These are phyloP conservation scores for Parochlus steinenii DNA, from an alignment of 2,888 invertebrate species.

Conservation along the genomic window DNA sequence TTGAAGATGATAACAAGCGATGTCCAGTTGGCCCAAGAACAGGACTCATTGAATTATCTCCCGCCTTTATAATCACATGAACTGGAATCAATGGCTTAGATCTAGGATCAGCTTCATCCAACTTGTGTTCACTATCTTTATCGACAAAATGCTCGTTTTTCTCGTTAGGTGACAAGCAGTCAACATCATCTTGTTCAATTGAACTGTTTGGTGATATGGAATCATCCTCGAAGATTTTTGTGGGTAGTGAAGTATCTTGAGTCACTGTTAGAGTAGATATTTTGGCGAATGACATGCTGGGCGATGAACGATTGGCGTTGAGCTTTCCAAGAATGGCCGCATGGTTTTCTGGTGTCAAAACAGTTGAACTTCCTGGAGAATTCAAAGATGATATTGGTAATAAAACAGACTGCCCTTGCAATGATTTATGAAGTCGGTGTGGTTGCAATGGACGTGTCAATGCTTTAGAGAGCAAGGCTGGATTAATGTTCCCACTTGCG, in stretches of 20 bases:
- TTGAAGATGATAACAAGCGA: conserved; percentile 32
- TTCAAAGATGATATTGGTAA: conserved; percentile 3
- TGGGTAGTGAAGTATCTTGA: conserved; percentile 42
- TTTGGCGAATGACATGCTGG: conserved; percentile 35
- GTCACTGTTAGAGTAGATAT: conserved; percentile 36
- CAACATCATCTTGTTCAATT: conserved; percentile 27
- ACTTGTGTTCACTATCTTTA: not conserved
- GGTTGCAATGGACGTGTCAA: conserved; percentile 18
- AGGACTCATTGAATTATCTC: conserved; percentile 17
- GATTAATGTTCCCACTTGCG: too few relatives aligned
- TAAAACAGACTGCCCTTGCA: conserved; percentile 11
- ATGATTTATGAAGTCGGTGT: conserved; percentile 11
- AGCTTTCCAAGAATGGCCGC: conserved; percentile 30
- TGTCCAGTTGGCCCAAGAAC: conserved; percentile 21
- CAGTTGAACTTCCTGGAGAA: conserved; percentile 22
- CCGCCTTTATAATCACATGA: conserved; percentile 19
- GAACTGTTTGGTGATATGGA: conserved; percentile 41
- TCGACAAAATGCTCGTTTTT: not conserved
- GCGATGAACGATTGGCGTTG: conserved; percentile 34
- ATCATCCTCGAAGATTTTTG: conserved; percentile 51
- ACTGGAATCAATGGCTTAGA: conserved; percentile 16
- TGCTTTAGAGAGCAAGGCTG: conserved; percentile 21
- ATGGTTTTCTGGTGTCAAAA: conserved; percentile 31
- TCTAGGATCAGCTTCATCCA: conserved; percentile 2
- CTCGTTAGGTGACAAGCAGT: conserved; percentile 7